These are phyloP conservation scores for Charadrius vociferus DNA, from an alignment of 2,113 vertebrate genomes.

Conservation along the genomic window DNA sequence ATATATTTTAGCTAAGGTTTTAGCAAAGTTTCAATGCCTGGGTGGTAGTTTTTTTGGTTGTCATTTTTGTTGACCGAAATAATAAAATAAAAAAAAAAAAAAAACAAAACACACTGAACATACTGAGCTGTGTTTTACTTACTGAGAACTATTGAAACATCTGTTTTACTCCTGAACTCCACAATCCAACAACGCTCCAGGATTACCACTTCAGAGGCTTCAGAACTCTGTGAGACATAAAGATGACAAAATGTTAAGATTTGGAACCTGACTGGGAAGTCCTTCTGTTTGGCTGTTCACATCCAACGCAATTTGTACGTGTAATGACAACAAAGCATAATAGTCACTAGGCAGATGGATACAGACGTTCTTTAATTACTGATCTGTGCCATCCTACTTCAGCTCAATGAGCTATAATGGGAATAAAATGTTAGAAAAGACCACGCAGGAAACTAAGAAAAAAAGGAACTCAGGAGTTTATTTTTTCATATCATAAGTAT, in stretches of 20 bases:
- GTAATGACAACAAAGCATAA: not conserved
- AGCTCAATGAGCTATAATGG: not conserved
- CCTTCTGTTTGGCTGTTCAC: not conserved
- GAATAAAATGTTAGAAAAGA: not conserved
- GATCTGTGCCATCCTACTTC: not conserved
- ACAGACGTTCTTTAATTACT: not conserved
- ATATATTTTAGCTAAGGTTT: not conserved
- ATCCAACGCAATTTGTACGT: not conserved
- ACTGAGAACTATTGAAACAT: constrained; percentile 54
- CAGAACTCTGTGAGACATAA: constrained; percentile 62
- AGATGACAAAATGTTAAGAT: constrained; percentile 32
- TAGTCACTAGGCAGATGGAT: not conserved
- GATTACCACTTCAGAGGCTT: constrained; percentile 45
- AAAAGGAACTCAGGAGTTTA: not conserved
- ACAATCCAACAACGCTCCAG: constrained; percentile 50
- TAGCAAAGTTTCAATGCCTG: not conserved
- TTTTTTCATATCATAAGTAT: not conserved
- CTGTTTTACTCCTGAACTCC: constrained; percentile 50
- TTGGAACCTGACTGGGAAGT: not conserved
- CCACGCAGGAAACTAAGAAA: not conserved
- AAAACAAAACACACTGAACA: not conserved
- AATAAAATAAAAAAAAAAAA: too few species aligned
- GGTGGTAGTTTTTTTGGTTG: fast-evolving
- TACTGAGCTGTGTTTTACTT: not conserved
- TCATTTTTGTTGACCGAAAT: not conserved